phyloP scores from a whole-genome alignment of 2,888 invertebrate species.

The Platycheirus albimanus region DNA sequence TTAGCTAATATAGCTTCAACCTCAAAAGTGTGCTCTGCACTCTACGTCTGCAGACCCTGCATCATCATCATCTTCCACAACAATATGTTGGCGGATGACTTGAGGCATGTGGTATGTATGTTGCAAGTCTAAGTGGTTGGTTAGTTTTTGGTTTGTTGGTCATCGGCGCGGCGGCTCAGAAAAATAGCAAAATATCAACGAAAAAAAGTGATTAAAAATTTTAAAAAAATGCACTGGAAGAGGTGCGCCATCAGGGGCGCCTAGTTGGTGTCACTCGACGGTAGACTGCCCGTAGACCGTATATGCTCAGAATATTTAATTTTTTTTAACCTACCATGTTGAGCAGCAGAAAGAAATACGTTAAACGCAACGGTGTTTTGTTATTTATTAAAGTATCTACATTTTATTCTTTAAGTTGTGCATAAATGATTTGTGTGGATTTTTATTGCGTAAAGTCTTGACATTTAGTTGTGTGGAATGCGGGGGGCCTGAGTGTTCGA shows the following conservation, averaged over 20 bases:
- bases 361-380: conserved; percentile 38
- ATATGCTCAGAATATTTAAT: conserved; percentile 60
- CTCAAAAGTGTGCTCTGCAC: conserved; percentile 20
- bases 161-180: conserved; percentile 48
- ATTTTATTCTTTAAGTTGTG: neutral
- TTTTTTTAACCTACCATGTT: conserved; percentile 22
- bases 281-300: conserved; percentile 58
- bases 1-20: conserved; percentile 40
- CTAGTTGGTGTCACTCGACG: conserved; percentile 44
- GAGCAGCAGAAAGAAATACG: conserved; percentile 3
- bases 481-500: conserved; percentile 1
- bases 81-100: conserved; percentile 43
- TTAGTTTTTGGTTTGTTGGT: conserved; percentile 20
- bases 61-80: conserved; percentile 8
- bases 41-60: neutral
- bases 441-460: conserved; percentile 68
- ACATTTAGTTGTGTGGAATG: conserved; percentile 54
- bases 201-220: conserved; percentile 36
- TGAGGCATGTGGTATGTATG: neutral
- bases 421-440: conserved; percentile 31
- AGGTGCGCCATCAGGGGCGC: conserved; percentile 68
- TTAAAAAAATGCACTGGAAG: too few species aligned
- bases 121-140: conserved; percentile 35
- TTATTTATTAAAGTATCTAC: conserved; percentile 6
- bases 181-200: conserved; percentile 27